A percentile compares a stretch with the other conserved stretches of the same genome.
These are phyloP conservation scores for Hyalella azteca DNA, from an alignment of 2,888 invertebrate species.

Conservation along the genomic window DNA sequence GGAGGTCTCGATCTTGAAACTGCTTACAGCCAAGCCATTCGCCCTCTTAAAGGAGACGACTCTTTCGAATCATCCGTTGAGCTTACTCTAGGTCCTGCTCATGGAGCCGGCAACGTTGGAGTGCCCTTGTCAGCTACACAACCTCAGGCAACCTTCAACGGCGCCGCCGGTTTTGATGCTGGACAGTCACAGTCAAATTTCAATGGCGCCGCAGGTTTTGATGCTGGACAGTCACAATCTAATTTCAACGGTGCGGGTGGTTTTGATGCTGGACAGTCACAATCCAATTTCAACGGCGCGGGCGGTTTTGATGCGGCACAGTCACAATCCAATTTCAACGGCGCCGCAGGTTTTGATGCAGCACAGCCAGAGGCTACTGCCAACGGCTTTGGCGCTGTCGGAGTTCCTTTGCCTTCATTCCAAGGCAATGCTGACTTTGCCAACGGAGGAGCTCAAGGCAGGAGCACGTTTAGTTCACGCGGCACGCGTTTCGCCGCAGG, in stretches of 20 bases:
- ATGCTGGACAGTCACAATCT: not conserved
- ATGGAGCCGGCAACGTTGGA: not conserved
- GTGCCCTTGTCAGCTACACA: not conserved
- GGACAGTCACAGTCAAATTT: not conserved
- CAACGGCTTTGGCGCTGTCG: not conserved
- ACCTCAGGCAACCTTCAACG: not conserved
- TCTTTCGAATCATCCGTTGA: constrained; percentile 21
- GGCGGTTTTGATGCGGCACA: no score
- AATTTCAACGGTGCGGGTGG: constrained; percentile 2
- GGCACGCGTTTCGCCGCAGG: constrained; percentile 9
- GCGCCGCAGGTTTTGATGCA: not conserved
- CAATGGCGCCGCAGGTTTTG: constrained; percentile 4
- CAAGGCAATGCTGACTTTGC: constrained; percentile 12
- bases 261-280: not conserved
- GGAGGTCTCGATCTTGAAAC: constrained; percentile 44
- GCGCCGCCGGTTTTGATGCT: no score
- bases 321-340: not conserved
- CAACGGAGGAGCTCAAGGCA: not conserved
- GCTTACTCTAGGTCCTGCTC: not conserved
- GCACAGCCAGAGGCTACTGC: not conserved
- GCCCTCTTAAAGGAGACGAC: constrained; percentile 35
- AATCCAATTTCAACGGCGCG: not conserved
- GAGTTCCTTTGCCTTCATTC: constrained; percentile 12
- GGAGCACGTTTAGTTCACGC: not conserved
- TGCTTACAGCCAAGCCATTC: constrained; percentile 43